Evolutionary conservation across 2,888 invertebrate species (phyloP).

Genomic region (Acronicta aceris): DNA sequence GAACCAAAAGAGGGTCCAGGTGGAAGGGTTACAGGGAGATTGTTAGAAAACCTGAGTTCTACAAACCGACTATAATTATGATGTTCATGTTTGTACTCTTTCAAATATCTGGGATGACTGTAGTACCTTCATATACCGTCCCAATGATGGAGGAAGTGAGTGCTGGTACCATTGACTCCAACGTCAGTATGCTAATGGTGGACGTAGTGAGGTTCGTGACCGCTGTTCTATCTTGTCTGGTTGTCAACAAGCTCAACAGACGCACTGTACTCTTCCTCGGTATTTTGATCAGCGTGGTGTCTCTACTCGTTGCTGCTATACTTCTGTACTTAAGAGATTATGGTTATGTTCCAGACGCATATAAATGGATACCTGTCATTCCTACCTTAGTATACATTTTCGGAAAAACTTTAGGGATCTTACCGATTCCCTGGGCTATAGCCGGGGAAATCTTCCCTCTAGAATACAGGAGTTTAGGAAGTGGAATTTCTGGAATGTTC

Average conservation of each 20-base stretch:
- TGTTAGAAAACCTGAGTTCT: conserved; percentile 85
- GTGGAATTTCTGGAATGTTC: conserved; percentile 91
- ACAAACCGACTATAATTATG: conserved; percentile 90
- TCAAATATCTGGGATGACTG: conserved; percentile 92
- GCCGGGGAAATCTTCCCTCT: conserved; percentile 92
- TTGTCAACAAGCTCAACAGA: conserved; percentile 90
- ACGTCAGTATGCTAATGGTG: conserved; percentile 90
- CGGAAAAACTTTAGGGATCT: conserved; percentile 89
- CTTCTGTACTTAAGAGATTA: conserved; percentile 78
- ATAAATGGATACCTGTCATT: conserved; percentile 84
- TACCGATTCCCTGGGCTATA: conserved; percentile 92
- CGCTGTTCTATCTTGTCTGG: conserved; percentile 89
- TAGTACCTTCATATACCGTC: conserved; percentile 92
- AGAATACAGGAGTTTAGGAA: conserved; percentile 90
- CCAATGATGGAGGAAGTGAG: conserved; percentile 90
- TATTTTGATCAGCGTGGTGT: conserved; percentile 88
- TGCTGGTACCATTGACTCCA: conserved; percentile 88
- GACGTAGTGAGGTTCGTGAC: conserved; percentile 90
- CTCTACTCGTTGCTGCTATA: conserved; percentile 86
- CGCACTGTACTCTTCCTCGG: conserved; percentile 90
- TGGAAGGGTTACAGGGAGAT: conserved; percentile 70
- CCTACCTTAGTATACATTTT: conserved; percentile 88
- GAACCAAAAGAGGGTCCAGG: conserved; percentile 66
- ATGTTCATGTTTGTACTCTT: conserved; percentile 91
- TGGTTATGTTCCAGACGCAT: conserved; percentile 71